Conservation (phyloP, 2,888 invertebrate genomes). For the Hirtodrosophila trivittata region DNA sequence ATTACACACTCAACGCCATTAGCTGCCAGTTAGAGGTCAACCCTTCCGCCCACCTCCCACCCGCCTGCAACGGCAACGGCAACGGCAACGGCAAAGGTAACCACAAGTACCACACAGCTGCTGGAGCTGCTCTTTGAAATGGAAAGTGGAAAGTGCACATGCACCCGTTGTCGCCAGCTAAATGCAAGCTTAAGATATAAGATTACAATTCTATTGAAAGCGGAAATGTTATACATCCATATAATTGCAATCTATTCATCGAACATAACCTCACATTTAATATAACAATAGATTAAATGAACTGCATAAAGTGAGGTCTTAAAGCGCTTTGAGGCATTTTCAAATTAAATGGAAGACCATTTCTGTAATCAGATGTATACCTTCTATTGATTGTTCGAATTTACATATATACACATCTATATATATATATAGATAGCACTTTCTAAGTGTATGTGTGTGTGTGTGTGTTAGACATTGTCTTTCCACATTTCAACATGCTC, state of each 20-base stretch:
- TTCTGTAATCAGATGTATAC: background rate
- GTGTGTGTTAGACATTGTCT: background rate
- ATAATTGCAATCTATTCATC: too few species aligned
- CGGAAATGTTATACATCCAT: too few species aligned
- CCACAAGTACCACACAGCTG: constrained; percentile 2
- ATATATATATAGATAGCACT: too few species aligned
- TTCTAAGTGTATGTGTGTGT: background rate
- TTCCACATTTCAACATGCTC: background rate
- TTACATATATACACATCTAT: too few species aligned
- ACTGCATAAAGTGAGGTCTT: too few species aligned
- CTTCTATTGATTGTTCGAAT: background rate
- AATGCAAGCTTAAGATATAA: constrained; percentile 12
- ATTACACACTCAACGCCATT: constrained; percentile 51
- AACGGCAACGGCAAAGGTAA: too few species aligned
- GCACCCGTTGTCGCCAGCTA: constrained; percentile 12
- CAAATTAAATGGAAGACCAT: too few species aligned
- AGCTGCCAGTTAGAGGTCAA: constrained; percentile 53
- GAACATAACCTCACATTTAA: too few species aligned
- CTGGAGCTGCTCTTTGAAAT: constrained; percentile 18
- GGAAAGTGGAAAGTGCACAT: constrained; percentile 46
- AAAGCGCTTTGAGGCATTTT: too few species aligned
- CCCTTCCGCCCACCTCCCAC: background rate
- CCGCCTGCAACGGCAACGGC: background rate
- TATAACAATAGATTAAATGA: too few species aligned
- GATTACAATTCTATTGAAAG: background rate